Evolutionary conservation across 64 coral and sea anemone species (phyloP).

Genomic region (Dendronephthya gigantea): DNA sequence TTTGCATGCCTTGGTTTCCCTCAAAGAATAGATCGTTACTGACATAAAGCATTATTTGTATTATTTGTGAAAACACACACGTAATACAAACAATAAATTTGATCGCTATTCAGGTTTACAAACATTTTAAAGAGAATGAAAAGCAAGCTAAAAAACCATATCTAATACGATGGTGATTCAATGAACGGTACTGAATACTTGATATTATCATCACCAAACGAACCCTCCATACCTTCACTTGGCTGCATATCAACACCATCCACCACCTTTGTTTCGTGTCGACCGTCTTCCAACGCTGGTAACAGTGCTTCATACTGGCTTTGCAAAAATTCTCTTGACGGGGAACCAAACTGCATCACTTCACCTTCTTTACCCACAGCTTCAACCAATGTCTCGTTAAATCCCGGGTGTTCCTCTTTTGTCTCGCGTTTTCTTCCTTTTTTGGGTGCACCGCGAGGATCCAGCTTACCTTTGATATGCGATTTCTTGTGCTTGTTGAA

Average conservation of each 20-base stretch:
- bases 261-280: neutral
- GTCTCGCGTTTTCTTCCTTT: neutral
- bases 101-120: too few relatives aligned
- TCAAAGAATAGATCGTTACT: too few relatives aligned
- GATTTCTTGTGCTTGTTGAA: conserved; percentile 98
- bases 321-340: neutral
- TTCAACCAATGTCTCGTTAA: neutral
- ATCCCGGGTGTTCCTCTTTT: neutral
- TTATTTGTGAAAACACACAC: too few relatives aligned
- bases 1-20: too few relatives aligned
- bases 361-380: neutral
- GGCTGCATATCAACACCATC: neutral
- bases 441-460: neutral
- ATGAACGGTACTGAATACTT: neutral
- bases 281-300: neutral
- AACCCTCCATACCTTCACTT: neutral
- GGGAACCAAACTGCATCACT: neutral
- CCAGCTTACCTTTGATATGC: conserved; percentile 45
- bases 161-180: neutral
- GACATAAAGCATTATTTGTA: too few relatives aligned
- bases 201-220: neutral
- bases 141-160: neutral
- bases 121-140: too few relatives aligned
- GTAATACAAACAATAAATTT: too few relatives aligned
- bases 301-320: conserved; percentile 9